phyloP scores from a whole-genome alignment of 2,888 invertebrate species.

The Macrosoma leucophasiata region DNA sequence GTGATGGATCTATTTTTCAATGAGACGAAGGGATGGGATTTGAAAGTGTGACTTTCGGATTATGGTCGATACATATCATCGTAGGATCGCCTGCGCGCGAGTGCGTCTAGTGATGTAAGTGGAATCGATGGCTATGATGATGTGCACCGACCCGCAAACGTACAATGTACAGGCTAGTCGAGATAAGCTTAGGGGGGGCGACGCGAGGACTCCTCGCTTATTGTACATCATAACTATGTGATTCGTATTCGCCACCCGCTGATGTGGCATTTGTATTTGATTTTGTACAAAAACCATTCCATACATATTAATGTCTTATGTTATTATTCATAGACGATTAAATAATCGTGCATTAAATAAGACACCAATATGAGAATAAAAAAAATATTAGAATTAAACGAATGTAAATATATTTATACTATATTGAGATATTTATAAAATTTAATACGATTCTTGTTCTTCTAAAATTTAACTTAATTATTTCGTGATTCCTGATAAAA shows the following conservation, averaged over 20 bases:
- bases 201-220: conserved; percentile 29
- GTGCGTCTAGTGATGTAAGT: too few relatives aligned
- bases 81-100: too few relatives aligned
- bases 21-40: conserved; percentile 41
- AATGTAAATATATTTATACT: conserved; percentile 75
- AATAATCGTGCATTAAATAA: conserved; percentile 71
- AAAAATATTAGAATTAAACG: conserved; percentile 60
- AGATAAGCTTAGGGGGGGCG: conserved; percentile 34
- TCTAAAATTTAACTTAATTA: conserved; percentile 62
- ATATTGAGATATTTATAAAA: conserved; percentile 74
- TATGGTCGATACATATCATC: conserved; percentile 31
- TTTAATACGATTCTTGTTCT: conserved; percentile 73
- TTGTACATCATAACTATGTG: conserved; percentile 54
- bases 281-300: conserved; percentile 76
- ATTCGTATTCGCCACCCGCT: conserved; percentile 59
- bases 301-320: conserved; percentile 64
- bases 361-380: conserved; percentile 74
- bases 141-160: conserved; percentile 33
- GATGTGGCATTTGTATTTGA: conserved; percentile 60
- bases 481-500: conserved; percentile 45
- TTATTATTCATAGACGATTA: conserved; percentile 61
- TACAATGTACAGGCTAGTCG: conserved; percentile 71
- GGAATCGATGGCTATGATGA: conserved; percentile 24
- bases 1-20: conserved; percentile 73
- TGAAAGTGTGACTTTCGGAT: conserved; percentile 74